Percentiles rank a stretch among this genome's conserved stretches.
phyloP scores from a whole-genome alignment of 2,797 vertebrate genomes.

The Furcifer pardalis region DNA sequence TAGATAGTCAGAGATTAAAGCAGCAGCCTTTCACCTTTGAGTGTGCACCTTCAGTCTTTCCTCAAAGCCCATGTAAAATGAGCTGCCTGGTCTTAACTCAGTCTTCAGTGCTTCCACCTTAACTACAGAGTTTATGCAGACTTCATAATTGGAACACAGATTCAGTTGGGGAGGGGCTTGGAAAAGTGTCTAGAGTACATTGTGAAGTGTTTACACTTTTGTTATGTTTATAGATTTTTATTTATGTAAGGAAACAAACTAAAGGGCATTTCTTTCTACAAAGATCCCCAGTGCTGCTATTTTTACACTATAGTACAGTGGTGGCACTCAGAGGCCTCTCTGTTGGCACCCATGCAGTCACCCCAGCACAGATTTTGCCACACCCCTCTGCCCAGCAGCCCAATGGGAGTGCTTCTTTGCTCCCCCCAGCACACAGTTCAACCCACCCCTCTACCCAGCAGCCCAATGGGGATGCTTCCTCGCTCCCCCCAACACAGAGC shows the following conservation, averaged over 20 bases:
- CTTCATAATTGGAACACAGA: slow-evolving; percentile 32
- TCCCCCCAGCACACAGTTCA: too few relatives aligned
- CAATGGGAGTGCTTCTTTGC: too few relatives aligned
- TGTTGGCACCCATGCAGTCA: too few relatives aligned
- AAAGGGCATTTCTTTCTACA: slow-evolving; percentile 6
- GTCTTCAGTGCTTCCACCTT: not conserved
- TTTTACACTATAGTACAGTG: slow-evolving; percentile 41
- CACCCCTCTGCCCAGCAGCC: too few relatives aligned
- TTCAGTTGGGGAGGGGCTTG: slow-evolving; percentile 9
- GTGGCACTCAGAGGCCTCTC: too few relatives aligned
- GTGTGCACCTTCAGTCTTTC: slow-evolving; percentile 46
- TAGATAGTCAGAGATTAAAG: slow-evolving; percentile 43
- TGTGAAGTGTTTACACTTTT: not conserved
- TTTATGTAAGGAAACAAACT: not conserved
- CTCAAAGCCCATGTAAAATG: slow-evolving; percentile 45
- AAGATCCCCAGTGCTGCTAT: not conserved
- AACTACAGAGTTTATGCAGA: slow-evolving; percentile 28
- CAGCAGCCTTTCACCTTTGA: slow-evolving; percentile 44
- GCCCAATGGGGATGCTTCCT: too few relatives aligned
- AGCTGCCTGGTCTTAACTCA: slow-evolving; percentile 40
- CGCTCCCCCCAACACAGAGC: too few relatives aligned
- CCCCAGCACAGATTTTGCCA: too few relatives aligned
- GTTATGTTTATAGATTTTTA: slow-evolving; percentile 11
- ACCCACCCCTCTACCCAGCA: too few relatives aligned
- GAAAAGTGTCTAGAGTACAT: slow-evolving; percentile 19